Evolutionary conservation across 2,113 vertebrate genomes (phyloP), one percentile per base, ranked within the genome.

Genomic region (Cnemophilus loriae): DNA sequence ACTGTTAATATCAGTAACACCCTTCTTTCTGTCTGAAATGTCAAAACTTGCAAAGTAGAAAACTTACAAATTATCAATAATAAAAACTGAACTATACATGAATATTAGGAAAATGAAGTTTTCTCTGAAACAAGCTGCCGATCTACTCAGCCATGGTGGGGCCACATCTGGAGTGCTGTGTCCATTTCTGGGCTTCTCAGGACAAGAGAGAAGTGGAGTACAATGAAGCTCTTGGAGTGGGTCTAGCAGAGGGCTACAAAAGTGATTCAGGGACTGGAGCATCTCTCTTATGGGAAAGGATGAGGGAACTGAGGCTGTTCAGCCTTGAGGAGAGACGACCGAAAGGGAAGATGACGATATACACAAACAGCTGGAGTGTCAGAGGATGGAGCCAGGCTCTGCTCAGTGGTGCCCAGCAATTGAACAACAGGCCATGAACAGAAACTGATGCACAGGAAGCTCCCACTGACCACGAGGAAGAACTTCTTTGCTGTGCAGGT

Each of bases 351-450:
- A 16, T 47, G 21, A 15, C 30, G 63, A 8, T 30, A 17, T 8
- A 9, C 42, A 26, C 11, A 49, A 35, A n/a, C 4, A 64, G 22
- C 14, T 80, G 65, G 9, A 22, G 9, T 24, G 24, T 18, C 46
- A 68, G 78, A 60, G 16, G 23, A 39, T 21, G 16, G 16, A 10
- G 11, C 11, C 6, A 41, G n/a, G 28, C 13, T 39, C 16, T 37
- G 6, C 27, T 39, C 0, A 0, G 37, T 11, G 3, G 5, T 24
- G n/a, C 28, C 33, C 4, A 67, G n/a, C 23, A 75, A 26, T 6
- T 7, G 33, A 11, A 46, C 13, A 53, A 32, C 46, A 75, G 28
- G 27, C 7, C 7, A 28, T 2, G 8, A 22, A 2, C 7, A 26
- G 46, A 46, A 75, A 39, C 4, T 21, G 46, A 41, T 59, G 52